Percentiles rank a stretch among this genome's conserved stretches.
These are phyloP conservation scores for Hucho hucho DNA, from an alignment of 2,113 vertebrate genomes.

Conservation along the genomic window DNA sequence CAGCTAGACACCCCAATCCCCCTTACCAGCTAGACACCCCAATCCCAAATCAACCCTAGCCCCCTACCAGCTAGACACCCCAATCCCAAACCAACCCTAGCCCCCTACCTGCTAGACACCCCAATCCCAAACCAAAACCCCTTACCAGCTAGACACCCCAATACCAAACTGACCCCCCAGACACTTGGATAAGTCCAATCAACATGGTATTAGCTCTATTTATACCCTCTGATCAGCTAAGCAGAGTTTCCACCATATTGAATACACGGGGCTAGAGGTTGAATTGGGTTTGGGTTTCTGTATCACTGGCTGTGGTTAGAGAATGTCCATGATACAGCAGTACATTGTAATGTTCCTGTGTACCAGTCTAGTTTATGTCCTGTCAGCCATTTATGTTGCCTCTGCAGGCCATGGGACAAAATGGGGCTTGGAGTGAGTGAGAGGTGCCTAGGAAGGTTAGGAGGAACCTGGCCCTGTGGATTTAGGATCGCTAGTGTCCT, in stretches of 20 bases:
- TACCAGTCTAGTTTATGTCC: neutral
- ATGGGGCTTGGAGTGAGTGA: neutral
- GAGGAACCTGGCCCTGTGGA: conserved; percentile 3
- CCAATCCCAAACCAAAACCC: neutral
- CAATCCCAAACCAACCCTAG: neutral
- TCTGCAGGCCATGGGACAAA: neutral
- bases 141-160: neutral
- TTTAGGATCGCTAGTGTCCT: conserved; percentile 64
- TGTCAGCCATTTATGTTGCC: neutral
- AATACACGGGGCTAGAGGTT: too few relatives aligned
- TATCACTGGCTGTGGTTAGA: neutral
- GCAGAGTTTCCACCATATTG: too few relatives aligned
- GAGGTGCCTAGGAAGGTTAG: neutral
- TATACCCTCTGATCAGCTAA: too few relatives aligned
- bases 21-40: too few relatives aligned
- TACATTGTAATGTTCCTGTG: too few relatives aligned
- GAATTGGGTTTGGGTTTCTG: neutral
- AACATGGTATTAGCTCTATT: too few relatives aligned
- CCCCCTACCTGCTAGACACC: too few relatives aligned
- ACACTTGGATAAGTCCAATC: too few relatives aligned
- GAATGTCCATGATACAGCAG: too few relatives aligned
- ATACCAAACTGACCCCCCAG: neutral
- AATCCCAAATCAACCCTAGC: neutral
- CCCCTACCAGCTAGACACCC: too few relatives aligned
- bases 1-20: too few relatives aligned